These are phyloP conservation scores for Ptychoptera albimana DNA, from an alignment of 2,888 invertebrate genomes.

Conservation along the genomic window DNA sequence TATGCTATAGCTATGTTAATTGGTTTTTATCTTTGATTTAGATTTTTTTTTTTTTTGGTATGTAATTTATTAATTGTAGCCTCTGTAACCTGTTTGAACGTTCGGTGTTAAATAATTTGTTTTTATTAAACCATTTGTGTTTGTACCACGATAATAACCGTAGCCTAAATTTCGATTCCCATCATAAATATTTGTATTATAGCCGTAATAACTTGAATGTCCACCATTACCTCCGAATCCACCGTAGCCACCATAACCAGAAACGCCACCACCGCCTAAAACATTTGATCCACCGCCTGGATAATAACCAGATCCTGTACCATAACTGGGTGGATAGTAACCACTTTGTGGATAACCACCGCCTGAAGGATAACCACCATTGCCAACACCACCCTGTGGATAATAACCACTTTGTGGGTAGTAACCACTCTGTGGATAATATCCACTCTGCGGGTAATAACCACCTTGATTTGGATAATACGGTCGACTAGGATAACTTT, in stretches of 20 bases:
- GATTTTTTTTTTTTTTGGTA: not conserved
- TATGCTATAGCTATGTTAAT: too few relatives aligned
- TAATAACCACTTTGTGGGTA: constrained; percentile 18
- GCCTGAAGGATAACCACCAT: constrained; percentile 11
- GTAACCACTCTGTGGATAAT: constrained; percentile 13
- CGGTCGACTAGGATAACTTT: too few relatives aligned
- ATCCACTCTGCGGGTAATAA: constrained; percentile 7
- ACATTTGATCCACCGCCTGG: constrained; percentile 44
- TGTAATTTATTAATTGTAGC: constrained; percentile 12
- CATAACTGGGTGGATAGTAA: constrained; percentile 40
- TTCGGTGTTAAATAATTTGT: constrained; percentile 6
- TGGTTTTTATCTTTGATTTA: too few relatives aligned
- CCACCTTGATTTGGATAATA: constrained; percentile 9
- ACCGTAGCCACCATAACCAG: constrained; percentile 35
- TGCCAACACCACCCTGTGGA: constrained; percentile 6
- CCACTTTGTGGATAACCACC: constrained; percentile 27
- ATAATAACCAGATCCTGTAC: constrained; percentile 29
- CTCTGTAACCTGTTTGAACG: constrained; percentile 12
- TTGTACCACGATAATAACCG: constrained; percentile 34
- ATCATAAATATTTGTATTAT: constrained; percentile 37
- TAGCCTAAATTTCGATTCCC: constrained; percentile 41
- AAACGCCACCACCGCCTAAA: constrained; percentile 35
- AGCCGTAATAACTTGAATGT: constrained; percentile 39
- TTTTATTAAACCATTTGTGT: constrained; percentile 22
- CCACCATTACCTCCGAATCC: constrained; percentile 45